Percentiles rank a stretch among this genome's conserved stretches.
Conservation (phyloP, 2,888 invertebrate genomes). For the Conops quadrifasciatus region DNA sequence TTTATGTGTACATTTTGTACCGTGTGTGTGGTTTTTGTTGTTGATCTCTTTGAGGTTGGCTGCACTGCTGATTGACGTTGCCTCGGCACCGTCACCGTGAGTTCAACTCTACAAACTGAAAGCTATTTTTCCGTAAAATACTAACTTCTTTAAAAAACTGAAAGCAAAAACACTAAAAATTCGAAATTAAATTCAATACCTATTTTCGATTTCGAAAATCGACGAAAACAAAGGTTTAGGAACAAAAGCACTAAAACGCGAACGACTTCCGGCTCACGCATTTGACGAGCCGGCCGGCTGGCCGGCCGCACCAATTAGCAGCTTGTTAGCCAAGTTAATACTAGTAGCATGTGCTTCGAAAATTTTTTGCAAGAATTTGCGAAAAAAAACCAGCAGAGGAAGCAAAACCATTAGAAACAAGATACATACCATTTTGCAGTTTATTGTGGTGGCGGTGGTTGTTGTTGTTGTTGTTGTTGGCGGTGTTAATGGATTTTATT, state of each 20-base stretch:
- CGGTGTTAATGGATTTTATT: not conserved
- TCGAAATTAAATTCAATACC: too few species aligned
- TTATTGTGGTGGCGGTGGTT: not conserved
- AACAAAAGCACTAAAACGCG: not conserved
- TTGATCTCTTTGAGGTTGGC: not conserved
- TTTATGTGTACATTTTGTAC: constrained; percentile 2
- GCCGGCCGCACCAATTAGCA: not conserved
- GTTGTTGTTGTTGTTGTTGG: not conserved
- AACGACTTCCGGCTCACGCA: not conserved
- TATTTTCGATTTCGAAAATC: too few species aligned
- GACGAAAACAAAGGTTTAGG: too few species aligned
- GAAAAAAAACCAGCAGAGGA: not conserved
- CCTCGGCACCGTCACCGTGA: not conserved
- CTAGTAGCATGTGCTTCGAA: not conserved
- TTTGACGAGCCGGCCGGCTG: too few species aligned
- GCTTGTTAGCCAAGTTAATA: not conserved
- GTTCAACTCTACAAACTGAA: not conserved
- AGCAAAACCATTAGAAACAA: not conserved
- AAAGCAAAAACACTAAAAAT: too few species aligned
- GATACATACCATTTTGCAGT: not conserved
- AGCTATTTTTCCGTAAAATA: not conserved
- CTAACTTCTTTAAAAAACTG: too few species aligned
- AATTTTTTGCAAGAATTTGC: not conserved
- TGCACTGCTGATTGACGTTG: constrained; percentile 9
- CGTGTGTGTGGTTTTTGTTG: not conserved